Conservation (phyloP, 1,140 invertebrate genomes). For the Chlorops oryzae region DNA sequence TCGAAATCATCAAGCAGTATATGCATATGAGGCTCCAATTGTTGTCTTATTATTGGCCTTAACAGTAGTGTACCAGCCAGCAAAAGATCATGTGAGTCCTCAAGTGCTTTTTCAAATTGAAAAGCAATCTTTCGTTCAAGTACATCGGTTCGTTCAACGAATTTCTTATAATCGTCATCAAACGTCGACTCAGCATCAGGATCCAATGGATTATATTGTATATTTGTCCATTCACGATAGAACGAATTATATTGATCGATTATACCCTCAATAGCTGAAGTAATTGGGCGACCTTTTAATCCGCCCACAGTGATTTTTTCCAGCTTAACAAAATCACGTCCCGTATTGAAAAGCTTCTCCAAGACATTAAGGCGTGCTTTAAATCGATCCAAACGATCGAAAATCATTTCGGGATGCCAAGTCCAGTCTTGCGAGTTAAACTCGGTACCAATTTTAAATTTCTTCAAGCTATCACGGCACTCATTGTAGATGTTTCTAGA, state of each 20-base stretch:
- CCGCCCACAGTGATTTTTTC: constrained; percentile 76
- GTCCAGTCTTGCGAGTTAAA: constrained; percentile 56
- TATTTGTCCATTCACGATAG: constrained; percentile 61
- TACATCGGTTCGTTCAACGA: constrained; percentile 51
- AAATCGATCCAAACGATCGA: constrained; percentile 60
- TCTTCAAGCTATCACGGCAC: constrained; percentile 52
- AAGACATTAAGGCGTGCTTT: constrained; percentile 51
- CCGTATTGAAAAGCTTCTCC: constrained; percentile 61
- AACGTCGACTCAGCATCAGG: constrained; percentile 58
- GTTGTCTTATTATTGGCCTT: constrained; percentile 59
- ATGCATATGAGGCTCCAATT: constrained; percentile 27
- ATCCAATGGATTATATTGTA: constrained; percentile 46
- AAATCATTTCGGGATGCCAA: constrained; percentile 61
- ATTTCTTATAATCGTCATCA: constrained; percentile 53
- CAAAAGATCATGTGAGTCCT: constrained; percentile 63
- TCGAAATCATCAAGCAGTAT: constrained; percentile 50
- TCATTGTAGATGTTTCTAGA: constrained; percentile 50
- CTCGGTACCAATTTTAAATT: constrained; percentile 33
- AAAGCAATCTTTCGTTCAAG: constrained; percentile 65
- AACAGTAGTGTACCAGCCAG: constrained; percentile 61
- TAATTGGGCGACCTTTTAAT: constrained; percentile 60
- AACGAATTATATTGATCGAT: constrained; percentile 63
- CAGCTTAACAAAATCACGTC: constrained; percentile 69
- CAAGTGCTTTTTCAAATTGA: constrained; percentile 64
- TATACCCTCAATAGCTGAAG: constrained; percentile 48